phyloP scores from a whole-genome alignment of 2,113 vertebrate genomes.

The Colistium nudipinnis region DNA sequence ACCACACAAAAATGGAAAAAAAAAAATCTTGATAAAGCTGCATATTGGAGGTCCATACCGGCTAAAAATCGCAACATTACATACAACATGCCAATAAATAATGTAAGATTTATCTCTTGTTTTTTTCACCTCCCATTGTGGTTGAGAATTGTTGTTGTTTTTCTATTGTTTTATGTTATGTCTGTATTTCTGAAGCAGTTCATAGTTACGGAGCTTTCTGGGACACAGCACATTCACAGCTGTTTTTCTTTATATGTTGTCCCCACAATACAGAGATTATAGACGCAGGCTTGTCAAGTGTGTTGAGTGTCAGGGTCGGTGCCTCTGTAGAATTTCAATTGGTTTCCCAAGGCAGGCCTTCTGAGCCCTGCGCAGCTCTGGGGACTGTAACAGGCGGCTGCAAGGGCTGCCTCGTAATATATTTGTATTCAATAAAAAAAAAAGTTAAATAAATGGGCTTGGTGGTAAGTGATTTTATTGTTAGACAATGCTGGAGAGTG shows the following conservation, averaged over 20 bases:
- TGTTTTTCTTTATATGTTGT: slow-evolving; percentile 30
- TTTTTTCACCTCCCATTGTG: not conserved
- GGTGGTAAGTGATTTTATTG: slow-evolving; percentile 43
- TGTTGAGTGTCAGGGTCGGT: slow-evolving; percentile 37
- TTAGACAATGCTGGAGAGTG: slow-evolving; percentile 67
- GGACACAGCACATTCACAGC: slow-evolving; percentile 1
- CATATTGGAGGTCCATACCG: slow-evolving; percentile 13
- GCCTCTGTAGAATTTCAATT: slow-evolving; percentile 40
- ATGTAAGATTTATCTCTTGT: not conserved
- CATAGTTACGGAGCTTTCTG: slow-evolving; percentile 10
- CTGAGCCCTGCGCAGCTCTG: slow-evolving; percentile 6
- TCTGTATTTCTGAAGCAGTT: not conserved
- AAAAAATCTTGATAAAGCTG: slow-evolving; percentile 12
- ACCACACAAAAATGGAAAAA: slow-evolving; percentile 6
- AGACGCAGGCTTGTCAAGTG: slow-evolving; percentile 31
- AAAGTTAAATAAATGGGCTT: slow-evolving; percentile 26
- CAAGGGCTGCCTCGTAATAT: slow-evolving; percentile 9
- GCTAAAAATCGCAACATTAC: not conserved
- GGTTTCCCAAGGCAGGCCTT: slow-evolving; percentile 38
- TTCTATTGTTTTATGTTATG: not conserved
- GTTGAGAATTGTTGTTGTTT: too few species aligned
- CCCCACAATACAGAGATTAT: slow-evolving; percentile 32
- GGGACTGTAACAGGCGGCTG: not conserved
- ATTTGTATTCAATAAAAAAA: slow-evolving; percentile 23
- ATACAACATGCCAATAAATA: slow-evolving; percentile 23